Conservation (phyloP, 2,113 vertebrate species). For the Antennarius striatus region DNA sequence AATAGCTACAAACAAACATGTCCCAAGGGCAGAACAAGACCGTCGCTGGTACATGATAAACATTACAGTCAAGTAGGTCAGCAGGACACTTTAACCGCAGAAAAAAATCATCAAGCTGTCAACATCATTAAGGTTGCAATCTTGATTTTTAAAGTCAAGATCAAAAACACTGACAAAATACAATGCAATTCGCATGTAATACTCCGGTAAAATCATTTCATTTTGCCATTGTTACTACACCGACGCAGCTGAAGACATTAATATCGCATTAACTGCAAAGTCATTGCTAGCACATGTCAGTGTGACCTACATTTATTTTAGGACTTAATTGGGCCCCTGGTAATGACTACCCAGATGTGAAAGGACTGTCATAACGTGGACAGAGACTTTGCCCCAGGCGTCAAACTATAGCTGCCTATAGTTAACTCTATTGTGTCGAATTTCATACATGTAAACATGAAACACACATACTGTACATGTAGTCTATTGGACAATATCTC, state of each 20-base stretch:
- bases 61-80: constrained; percentile 68
- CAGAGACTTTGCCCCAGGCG: constrained; percentile 42
- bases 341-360: constrained; percentile 64
- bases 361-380: constrained; percentile 44
- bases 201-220: not conserved
- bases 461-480: too few relatives aligned
- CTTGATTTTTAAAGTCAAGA: constrained; percentile 1
- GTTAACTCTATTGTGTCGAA: too few relatives aligned
- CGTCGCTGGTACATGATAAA: constrained; percentile 59
- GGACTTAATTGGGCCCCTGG: constrained; percentile 57
- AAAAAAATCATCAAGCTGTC: constrained; percentile 55
- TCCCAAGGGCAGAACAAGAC: constrained; percentile 54
- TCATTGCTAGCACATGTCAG: constrained; percentile 41
- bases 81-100: constrained; percentile 43
- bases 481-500: too few relatives aligned
- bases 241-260: constrained; percentile 17
- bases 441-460: too few relatives aligned
- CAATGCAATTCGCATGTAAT: too few relatives aligned
- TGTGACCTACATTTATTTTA: constrained; percentile 63
- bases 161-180: too few relatives aligned
- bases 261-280: constrained; percentile 28
- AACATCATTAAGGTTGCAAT: constrained; percentile 10
- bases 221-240: constrained; percentile 16
- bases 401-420: constrained; percentile 9
- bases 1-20: constrained; percentile 58